A percentile compares a stretch with the other conserved stretches of the same genome.
phyloP scores from a whole-genome alignment of 1,140 invertebrate genomes.

The Ruditapes philippinarum region DNA sequence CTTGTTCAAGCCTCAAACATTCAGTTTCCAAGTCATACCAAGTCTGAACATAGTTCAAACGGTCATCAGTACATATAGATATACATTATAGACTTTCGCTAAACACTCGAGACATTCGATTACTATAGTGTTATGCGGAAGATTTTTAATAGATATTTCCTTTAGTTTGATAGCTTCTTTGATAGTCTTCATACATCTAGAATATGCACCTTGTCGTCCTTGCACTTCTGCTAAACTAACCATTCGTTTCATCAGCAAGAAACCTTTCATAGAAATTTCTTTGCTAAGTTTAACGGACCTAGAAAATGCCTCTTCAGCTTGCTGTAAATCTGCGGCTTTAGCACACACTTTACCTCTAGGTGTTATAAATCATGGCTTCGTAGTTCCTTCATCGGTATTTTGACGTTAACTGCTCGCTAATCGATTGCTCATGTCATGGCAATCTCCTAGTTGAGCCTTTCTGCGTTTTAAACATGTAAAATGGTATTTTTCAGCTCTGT shows the following conservation, averaged over 20 bases:
- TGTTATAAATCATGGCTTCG: conserved; percentile 46
- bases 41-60: conserved; percentile 30
- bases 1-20: conserved; percentile 9
- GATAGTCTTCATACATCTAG: neutral
- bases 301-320: conserved; percentile 1
- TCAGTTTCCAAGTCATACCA: conserved; percentile 41
- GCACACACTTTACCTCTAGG: conserved; percentile 43
- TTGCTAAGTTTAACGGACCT: conserved; percentile 18
- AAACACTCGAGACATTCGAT: conserved; percentile 49
- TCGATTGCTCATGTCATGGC: conserved; percentile 32
- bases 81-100: neutral
- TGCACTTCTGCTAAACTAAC: conserved; percentile 30
- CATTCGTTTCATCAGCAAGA: conserved; percentile 34
- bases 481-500: conserved; percentile 53
- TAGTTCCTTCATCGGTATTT: neutral
- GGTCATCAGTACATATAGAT: neutral
- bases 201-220: neutral
- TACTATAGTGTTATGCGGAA: conserved; percentile 34
- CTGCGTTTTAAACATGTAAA: neutral
- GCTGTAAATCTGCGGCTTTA: neutral
- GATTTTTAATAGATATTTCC: neutral
- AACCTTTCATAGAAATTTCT: neutral
- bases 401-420: conserved; percentile 35
- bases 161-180: conserved; percentile 18
- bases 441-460: neutral